A percentile compares a stretch with the other conserved stretches of the same genome.
phyloP scores from a whole-genome alignment of 1,140 invertebrate species.

The Drosophila kikkawai region DNA sequence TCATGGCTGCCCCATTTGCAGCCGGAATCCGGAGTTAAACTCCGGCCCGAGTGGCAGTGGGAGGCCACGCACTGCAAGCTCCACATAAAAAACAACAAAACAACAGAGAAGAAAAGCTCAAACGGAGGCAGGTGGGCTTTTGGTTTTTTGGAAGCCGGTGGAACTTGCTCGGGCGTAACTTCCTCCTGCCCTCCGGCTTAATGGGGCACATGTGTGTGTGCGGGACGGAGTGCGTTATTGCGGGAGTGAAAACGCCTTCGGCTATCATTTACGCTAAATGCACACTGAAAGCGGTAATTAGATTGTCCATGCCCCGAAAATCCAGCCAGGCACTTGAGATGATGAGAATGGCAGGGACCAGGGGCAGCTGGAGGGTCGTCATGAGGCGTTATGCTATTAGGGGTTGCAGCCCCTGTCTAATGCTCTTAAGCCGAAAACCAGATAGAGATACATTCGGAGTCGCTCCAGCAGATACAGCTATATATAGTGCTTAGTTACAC shows the following conservation, averaged over 20 bases:
- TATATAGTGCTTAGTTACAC: constrained; percentile 20
- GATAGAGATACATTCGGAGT: constrained; percentile 37
- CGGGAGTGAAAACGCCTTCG: constrained; percentile 22
- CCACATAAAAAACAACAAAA: constrained; percentile 3
- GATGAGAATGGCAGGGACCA: not conserved
- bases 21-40: constrained; percentile 23
- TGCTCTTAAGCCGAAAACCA: constrained; percentile 61
- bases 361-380: constrained; percentile 39
- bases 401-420: constrained; percentile 46
- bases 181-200: constrained; percentile 34
- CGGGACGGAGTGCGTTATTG: constrained; percentile 18
- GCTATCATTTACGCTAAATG: constrained; percentile 78
- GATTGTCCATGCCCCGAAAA: constrained; percentile 69
- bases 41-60: constrained; percentile 27
- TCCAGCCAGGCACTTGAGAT: constrained; percentile 49
- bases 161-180: constrained; percentile 60
- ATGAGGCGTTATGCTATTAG: constrained; percentile 62
- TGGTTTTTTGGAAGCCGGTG: constrained; percentile 21
- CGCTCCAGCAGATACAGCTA: constrained; percentile 22
- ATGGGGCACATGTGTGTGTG: constrained; percentile 50
- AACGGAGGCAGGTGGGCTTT: constrained; percentile 55
- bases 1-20: constrained; percentile 53
- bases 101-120: constrained; percentile 24
- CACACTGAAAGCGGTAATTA: constrained; percentile 73
- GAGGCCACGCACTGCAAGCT: constrained; percentile 66